A percentile compares a stretch with the other conserved stretches of the same genome.
These are phyloP conservation scores for Latrodectus elegans DNA, from an alignment of 2,888 invertebrate genomes.

Conservation along the genomic window DNA sequence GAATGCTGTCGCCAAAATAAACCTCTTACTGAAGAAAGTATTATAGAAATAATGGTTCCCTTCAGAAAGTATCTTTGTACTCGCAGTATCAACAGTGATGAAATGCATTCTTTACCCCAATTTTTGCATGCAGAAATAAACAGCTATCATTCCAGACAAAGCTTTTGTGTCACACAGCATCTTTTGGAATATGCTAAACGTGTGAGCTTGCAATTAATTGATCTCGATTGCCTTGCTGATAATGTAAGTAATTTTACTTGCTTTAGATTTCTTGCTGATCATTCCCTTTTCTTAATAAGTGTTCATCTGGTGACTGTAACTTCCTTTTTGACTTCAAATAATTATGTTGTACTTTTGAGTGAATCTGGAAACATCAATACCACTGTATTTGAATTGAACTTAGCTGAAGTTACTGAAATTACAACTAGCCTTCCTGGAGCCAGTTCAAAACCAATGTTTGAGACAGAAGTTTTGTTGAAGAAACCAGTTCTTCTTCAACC, in stretches of 20 bases:
- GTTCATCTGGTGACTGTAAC: conserved; percentile 64
- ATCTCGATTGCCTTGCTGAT: conserved; percentile 63
- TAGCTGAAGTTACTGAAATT: conserved; percentile 66
- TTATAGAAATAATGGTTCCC: conserved; percentile 64
- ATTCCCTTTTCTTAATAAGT: conserved; percentile 61
- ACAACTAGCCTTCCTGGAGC: conserved; percentile 66
- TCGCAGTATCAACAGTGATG: conserved; percentile 62
- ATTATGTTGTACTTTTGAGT: conserved; percentile 64
- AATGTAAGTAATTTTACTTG: conserved; percentile 66
- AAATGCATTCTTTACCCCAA: conserved; percentile 62
- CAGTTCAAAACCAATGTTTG: conserved; percentile 65
- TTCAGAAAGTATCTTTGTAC: conserved; percentile 66
- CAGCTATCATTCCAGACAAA: conserved; percentile 66
- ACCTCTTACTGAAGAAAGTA: conserved; percentile 63
- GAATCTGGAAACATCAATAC: conserved; percentile 53
- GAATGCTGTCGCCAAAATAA: conserved; percentile 67
- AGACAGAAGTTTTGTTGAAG: conserved; percentile 64
- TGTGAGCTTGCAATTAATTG: conserved; percentile 58
- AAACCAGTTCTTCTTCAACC: conserved; percentile 62
- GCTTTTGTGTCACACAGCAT: conserved; percentile 63
- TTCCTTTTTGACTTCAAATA: conserved; percentile 64
- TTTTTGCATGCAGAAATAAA: conserved; percentile 66
- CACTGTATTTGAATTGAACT: conserved; percentile 62
- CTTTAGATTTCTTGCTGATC: conserved; percentile 60
- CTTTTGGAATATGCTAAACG: conserved; percentile 63